Evolutionary conservation across 2,888 invertebrate species (phyloP), one percentile per base, ranked within the genome.

Genomic region (Empis stercorea): DNA sequence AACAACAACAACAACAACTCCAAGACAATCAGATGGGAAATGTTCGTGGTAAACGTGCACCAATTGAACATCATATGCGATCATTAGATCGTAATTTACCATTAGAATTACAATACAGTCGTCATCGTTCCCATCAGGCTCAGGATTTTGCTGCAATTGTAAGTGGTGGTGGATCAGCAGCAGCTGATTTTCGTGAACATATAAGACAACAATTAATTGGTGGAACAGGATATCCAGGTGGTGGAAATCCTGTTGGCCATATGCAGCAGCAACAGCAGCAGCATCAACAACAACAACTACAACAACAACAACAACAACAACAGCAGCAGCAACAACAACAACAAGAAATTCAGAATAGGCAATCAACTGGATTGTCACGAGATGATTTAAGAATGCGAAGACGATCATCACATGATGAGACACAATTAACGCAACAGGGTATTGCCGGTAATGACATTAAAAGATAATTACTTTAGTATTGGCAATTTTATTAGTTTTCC

Each of bases 381-480:
- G 70, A 70, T 51, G 70, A 70, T 57, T 52, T 70, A 48, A 62
- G 68, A 39, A 62, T 68, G 61, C 62, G 70, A 9, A 60, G 70
- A 10, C 63, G 70, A 43, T 70, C 70, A 2, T 70, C 70, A n/a
- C 70, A 70, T 47, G 70, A 70, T 48, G 70, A 70, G 53, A 66
- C 66, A 0, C 70, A 70, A 58, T 58, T 67, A 52, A 55, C 64
- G 9, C 66, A 65, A 43, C 52, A 51, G 52, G 62, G 61, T 44
- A 59, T 66, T 34, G 62, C 60, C 50, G 68, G 68, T 68, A 67
- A 59, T 27, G 23, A 27, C 5, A 27, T 7, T 27, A 27, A 20
- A 20, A 20, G 5, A 5, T 20, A 20, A 20, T 20, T 3, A 20
- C 20, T 20, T 20, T 4, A n/a, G n/a, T n/a, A n/a, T n/a, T 20